Evolutionary conservation across 2,797 vertebrate genomes (phyloP), one percentile per base, ranked within the genome.

Genomic region (Ptychadena robeensis): DNA sequence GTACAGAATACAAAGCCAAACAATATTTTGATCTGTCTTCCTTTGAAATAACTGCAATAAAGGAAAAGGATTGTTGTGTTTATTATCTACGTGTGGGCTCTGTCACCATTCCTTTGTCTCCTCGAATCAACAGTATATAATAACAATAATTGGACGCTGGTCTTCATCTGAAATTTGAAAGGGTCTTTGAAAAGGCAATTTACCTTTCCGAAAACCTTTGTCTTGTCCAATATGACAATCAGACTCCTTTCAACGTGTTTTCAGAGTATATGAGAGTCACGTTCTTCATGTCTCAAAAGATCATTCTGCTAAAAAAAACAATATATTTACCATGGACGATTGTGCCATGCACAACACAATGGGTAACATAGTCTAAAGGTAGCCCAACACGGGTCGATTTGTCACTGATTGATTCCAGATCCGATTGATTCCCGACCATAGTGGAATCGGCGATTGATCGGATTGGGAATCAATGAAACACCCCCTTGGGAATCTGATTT

Each of bases 141-240:
- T 48, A 48, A 71, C 69, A 44, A 28, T 18, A 44, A 44, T 71
- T 71, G 69, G 69, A 30, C 2, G 22, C 14, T 71, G 37, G 44
- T 48, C 40, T 44, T 71, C 38, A 71, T 38, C 3, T 4, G 44
- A 6, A 73, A 59, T 34, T 59, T 70, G 40, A 73, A 32, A 59
- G 44, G 44, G 70, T 59, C 71, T 59, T 59, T 59, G 71, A 73
- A 73, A 73, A 59, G n/a, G n/a, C 27, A 57, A 73, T 73, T 73
- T 73, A 14, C 71, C 30, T 34, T 73, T 57, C 32, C 25, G 22
- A 22, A 53, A 31, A 22, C 9, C 25, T 34, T 73, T 57, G 44
- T 32, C 32, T 73, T 57, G 28, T 32, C 44, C 22, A 25, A 5
- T 34, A 12, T n/a, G 27, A 28, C 68, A n/a, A 34, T 34, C 28